Base-by-base conservation (phyloP, 1,140 invertebrate species). In the Leptopilina clavipes region DNA sequence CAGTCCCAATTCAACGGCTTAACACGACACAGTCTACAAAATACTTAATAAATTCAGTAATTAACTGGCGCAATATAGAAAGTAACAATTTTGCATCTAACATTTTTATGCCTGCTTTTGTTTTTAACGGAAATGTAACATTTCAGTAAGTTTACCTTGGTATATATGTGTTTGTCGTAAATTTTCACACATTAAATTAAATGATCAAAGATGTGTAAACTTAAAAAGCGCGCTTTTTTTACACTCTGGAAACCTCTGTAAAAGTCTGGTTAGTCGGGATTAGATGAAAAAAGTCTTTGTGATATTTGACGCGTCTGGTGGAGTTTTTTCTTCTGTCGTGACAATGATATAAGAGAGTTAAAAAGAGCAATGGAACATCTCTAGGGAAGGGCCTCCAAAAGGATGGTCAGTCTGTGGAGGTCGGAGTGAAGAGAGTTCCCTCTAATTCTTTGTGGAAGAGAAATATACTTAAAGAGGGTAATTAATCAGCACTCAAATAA, bases 401-500 rank as follows among this genome's bases (percentile, higher is more conserved):
- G 56, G 19, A 59, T 31, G 56, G 56, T 59, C 56, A 59, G 56
- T 19, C 22, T 59, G 56, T 10, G 10, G 19, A 14, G 56, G 56
- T 59, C 12, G 19, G 56, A 22, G 17, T n/a, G n/a, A n/a, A 22
- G 45, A 18, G 11, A 22, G 11, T 59, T 22, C 22, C n/a, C n/a
- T n/a, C n/a, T n/a, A n/a, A n/a, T 59, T 59, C 19, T 25, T 59
- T 25, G 19, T 3, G 19, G 56, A 25, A 59, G 56, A 31, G 19
- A 59, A 59, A 25, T 59, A 5, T 44, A 56, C 18, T 19, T 59
- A 59, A 59, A 59, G 56, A 59, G 19, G 11, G 56, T 59, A 59
- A 43, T 76, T 77, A 77, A 77, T 76, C 72, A 73, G 56, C 54
- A 65, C 75, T 78, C 76, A 56, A 72, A 75, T 71, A 73, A 80